Conservation (phyloP, 2,113 vertebrate genomes). For the Ia io region DNA sequence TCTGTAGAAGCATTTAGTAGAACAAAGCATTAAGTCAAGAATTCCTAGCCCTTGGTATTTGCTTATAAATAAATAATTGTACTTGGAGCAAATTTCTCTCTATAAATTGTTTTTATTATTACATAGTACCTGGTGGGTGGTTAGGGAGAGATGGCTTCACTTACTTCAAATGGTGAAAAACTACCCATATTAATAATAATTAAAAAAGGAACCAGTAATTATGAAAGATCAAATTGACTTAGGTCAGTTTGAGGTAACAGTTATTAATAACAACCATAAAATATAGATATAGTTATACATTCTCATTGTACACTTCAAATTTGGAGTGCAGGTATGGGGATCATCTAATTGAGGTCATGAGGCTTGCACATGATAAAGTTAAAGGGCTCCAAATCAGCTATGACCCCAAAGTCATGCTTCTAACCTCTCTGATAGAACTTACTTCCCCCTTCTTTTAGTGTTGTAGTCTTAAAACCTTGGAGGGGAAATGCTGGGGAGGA, state of each 20-base stretch:
- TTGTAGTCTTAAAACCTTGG: not conserved
- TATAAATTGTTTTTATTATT: not conserved
- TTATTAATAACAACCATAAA: not conserved
- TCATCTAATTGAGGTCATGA: not conserved
- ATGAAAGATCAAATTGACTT: not conserved
- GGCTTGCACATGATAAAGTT: not conserved
- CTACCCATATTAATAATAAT: not conserved
- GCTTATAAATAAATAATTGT: conserved; percentile 4
- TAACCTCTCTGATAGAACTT: not conserved
- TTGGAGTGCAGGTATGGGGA: not conserved
- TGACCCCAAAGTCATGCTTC: not conserved
- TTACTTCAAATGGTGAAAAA: not conserved
- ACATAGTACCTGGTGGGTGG: not conserved
- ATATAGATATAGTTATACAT: not conserved
- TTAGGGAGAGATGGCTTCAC: not conserved
- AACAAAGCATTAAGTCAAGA: not conserved
- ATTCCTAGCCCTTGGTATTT: not conserved
- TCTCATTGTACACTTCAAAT: not conserved
- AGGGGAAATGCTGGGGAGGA: conserved; percentile 44
- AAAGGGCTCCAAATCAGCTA: not conserved
- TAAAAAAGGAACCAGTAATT: not conserved
- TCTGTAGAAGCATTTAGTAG: not conserved
- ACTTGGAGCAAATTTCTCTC: not conserved
- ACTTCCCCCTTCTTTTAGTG: not conserved
- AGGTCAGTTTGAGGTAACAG: not conserved